Evolutionary conservation across 2,113 vertebrate species (phyloP), one percentile per base, ranked within the genome.

Genomic region (Apus apus): DNA sequence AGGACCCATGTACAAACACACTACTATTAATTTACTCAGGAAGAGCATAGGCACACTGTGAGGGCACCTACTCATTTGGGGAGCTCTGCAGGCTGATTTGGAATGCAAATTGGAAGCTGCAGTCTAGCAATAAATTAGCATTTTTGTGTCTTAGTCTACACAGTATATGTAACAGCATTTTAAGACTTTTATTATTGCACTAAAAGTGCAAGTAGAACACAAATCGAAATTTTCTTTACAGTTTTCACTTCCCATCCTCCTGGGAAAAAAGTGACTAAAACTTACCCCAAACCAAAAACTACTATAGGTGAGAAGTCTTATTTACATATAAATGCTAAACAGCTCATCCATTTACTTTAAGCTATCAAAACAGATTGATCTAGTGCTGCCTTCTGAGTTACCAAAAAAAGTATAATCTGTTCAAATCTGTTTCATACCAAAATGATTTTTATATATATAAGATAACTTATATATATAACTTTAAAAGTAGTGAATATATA

Each of bases 101-200:
- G 96, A 98, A 98, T 97, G 97, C 97, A 98, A 97, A 98, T 98
- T 94, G 96, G 81, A 65, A 0, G 54, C 93, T 95, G 97, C 97
- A 97, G 98, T 94, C 97, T 97, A 93, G 96, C 87, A 95, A 95
- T 95, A 96, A 96, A 97, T 97, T 93, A 97, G 92, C 97, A 98
- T 97, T 96, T 95, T 93, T 94, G 77, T 95, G 93, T 83, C 93
- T 97, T 93, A 78, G n/a, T 72, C 75, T 85, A 64, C 67, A 78
- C 90, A 96, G 74, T 77, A 94, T 38, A 95, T 62, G 86, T 40
- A 88, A 75, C 62, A 78, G 81, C 38, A 68, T 64, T 78, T 85
- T 73, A 74, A 61, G 88, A 53, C 26, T 77, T 78, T 74, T 50
- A 61, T 76, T 61, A 72, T 80, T 90, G 87, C 57, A 83, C 53